Base-by-base conservation (phyloP, 1,140 invertebrate species). In the Druon quercuslanigerum region DNA sequence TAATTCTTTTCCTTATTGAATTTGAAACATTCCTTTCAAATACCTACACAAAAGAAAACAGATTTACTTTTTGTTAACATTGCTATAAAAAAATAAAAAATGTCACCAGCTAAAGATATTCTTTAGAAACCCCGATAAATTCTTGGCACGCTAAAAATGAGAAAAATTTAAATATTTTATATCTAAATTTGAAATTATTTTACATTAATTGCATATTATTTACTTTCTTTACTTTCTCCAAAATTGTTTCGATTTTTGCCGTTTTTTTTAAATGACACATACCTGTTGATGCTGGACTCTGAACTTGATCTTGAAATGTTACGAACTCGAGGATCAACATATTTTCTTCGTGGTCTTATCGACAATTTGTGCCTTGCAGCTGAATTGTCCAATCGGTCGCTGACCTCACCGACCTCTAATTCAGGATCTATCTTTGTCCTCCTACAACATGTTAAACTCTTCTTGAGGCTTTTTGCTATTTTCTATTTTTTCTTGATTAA, bases 331-430 rank as follows among this genome's bases (percentile, higher is more conserved):
- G 92, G 91, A 90, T 91, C 91, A 40, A 84, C 83, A 80, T 95
- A 92, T 77, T 93, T 95, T 82, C 94, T 93, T 87, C 93, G 93
- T 7, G 96, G 95, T 87, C 95, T 92, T 2, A 96, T 92, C 0
- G 95, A 93, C 54, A 96, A 87, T 90, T 96, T 96, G 90, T 96
- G 95, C 83, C 92, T 93, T 1, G 95, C 95, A 0, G 95, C 95
- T 3, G 93, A 92, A 83, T 92, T 94, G 88, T 96, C 95, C 90
- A 96, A 92, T 20, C 95, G 92, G 75, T 92, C 90, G 11, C 91
- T 92, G 46, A 91, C 86, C 73, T 90, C 84, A n/a, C 92, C 90
- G 71, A 94, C 88, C 82, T 95, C 93, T 86, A 95, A 88, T 25
- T 93, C 92, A 14, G 92, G 92, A 87, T 95, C 94, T 82, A 93